A percentile compares a stretch with the other conserved stretches of the same genome.
Evolutionary conservation across 2,888 invertebrate species (phyloP).

Genomic region (Axea sp.): DNA sequence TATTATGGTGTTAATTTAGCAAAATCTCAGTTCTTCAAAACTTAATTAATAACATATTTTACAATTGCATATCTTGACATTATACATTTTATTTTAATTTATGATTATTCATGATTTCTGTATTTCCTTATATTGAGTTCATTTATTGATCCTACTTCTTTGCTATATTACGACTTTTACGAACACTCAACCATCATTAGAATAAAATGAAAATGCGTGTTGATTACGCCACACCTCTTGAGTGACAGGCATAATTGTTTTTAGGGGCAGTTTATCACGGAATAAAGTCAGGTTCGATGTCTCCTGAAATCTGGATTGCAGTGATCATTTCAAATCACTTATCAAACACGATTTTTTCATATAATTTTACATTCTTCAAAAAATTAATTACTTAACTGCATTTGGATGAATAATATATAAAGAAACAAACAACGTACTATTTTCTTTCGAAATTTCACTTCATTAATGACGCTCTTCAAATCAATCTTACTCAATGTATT

Average conservation of each 20-base stretch:
- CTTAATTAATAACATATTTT: background rate
- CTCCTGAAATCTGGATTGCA: background rate
- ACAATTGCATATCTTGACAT: no score
- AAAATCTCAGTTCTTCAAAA: no score
- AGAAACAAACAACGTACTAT: no score
- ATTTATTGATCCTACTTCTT: conserved; percentile 4
- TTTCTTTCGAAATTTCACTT: conserved; percentile 3
- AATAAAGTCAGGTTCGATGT: conserved; percentile 8
- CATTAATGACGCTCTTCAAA: background rate
- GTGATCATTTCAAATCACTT: no score
- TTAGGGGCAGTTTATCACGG: conserved; percentile 2
- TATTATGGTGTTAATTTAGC: no score
- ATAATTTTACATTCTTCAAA: no score
- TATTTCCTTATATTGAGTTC: background rate
- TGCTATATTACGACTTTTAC: conserved; percentile 5
- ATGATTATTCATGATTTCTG: conserved; percentile 1
- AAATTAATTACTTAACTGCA: no score
- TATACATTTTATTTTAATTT: no score
- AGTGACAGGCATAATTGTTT: conserved; percentile 14
- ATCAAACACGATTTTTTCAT: no score
- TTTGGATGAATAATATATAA: no score
- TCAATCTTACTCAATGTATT: conserved; percentile 1
- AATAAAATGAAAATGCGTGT: conserved; percentile 9
- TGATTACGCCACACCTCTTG: conserved; percentile 11
- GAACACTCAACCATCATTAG: conserved; percentile 3